Conservation (phyloP, 2,888 invertebrate species). For the Bombylius discolor region DNA sequence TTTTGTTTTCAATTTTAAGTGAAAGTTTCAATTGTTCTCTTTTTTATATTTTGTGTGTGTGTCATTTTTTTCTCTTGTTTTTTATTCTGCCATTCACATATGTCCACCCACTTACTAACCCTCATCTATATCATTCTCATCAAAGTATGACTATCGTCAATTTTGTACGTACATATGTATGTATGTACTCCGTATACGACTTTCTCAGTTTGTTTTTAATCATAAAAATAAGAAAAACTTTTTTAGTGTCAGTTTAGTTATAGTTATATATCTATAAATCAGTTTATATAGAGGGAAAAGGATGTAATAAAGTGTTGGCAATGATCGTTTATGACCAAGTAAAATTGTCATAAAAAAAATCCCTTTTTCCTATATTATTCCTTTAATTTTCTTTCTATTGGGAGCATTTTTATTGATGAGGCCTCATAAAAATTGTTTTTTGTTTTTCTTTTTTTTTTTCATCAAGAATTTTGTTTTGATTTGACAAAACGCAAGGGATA, state of each 20-base stretch:
- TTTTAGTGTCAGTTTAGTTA: neutral
- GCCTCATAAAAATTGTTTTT: slow-evolving; percentile 9
- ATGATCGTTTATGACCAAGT: slow-evolving; percentile 21
- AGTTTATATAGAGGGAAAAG: neutral
- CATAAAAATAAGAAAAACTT: neutral
- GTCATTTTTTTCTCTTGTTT: no score
- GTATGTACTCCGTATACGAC: no score
- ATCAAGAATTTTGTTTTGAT: slow-evolving; percentile 12
- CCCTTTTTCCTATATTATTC: slow-evolving; percentile 6
- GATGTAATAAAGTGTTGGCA: slow-evolving; percentile 22
- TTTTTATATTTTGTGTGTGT: no score
- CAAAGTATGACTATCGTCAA: no score
- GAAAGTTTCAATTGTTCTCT: no score
- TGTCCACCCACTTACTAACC: no score
- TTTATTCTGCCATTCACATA: no score
- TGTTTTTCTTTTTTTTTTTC: no score
- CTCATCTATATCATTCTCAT: no score
- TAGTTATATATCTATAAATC: neutral
- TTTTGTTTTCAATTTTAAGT: no score
- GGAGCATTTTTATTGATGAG: slow-evolving; percentile 13
- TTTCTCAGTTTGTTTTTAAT: no score
- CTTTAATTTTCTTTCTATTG: neutral
- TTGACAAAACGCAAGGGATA: slow-evolving; percentile 12
- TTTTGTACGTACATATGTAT: no score
- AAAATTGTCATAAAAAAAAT: slow-evolving; percentile 16